These are phyloP conservation scores for Drosophila sordidula DNA, from an alignment of 2,888 invertebrate genomes.

Conservation along the genomic window DNA sequence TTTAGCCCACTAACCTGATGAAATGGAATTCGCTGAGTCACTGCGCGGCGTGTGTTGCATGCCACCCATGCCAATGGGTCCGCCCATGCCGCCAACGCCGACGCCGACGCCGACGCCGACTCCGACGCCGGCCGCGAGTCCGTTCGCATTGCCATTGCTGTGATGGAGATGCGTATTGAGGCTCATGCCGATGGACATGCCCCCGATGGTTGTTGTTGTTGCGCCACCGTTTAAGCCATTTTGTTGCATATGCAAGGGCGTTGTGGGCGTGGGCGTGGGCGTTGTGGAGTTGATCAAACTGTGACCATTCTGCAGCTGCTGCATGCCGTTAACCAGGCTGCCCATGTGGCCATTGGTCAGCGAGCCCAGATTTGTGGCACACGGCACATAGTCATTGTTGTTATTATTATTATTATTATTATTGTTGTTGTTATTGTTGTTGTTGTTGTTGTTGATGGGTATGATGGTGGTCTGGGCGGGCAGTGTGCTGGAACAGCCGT, in stretches of 20 bases:
- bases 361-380: conserved; percentile 65
- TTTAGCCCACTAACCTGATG: conserved; percentile 83
- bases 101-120: conserved; percentile 8
- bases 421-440: too few species aligned
- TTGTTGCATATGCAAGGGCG: conserved; percentile 63
- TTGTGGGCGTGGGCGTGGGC: conserved; percentile 37
- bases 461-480: conserved; percentile 86
- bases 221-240: conserved; percentile 46
- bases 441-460: conserved; percentile 85
- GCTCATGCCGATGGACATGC: conserved; percentile 37
- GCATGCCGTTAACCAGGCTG: conserved; percentile 59
- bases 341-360: conserved; percentile 59
- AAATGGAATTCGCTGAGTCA: conserved; percentile 85
- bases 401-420: conserved; percentile 63
- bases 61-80: conserved; percentile 60
- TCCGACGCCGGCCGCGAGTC: conserved; percentile 40
- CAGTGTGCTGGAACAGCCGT: conserved; percentile 85
- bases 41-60: conserved; percentile 84
- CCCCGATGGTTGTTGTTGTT: conserved; percentile 1
- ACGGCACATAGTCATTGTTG: conserved; percentile 57
- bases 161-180: conserved; percentile 60
- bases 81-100: conserved; percentile 32
- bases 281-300: conserved; percentile 70
- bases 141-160: conserved; percentile 65
- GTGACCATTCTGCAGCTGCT: conserved; percentile 66